Percentiles rank a stretch among this genome's conserved stretches.
These are phyloP conservation scores for Listrodromus nycthemerus DNA, from an alignment of 2,888 invertebrate species.

Conservation along the genomic window DNA sequence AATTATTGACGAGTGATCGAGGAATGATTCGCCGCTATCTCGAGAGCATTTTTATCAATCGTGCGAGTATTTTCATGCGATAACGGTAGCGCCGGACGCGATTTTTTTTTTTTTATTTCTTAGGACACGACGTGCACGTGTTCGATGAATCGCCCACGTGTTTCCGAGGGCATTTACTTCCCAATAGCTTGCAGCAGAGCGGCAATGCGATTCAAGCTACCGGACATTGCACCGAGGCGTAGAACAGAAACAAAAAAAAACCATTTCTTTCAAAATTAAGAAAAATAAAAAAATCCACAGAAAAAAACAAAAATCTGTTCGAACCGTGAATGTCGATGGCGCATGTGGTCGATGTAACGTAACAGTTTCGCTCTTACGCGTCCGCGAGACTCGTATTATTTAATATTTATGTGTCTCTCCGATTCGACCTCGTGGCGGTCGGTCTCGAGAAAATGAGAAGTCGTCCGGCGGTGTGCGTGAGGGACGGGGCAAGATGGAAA, in stretches of 20 bases:
- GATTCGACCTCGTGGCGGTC: conserved; percentile 38
- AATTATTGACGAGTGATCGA: not conserved
- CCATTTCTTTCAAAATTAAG: no score
- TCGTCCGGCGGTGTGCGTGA: not conserved
- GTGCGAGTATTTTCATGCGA: not conserved
- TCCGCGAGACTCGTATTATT: conserved; percentile 43
- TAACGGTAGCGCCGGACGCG: not conserved
- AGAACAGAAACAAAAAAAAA: not conserved
- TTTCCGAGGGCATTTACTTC: not conserved
- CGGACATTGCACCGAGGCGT: not conserved
- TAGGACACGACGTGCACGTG: conserved; percentile 3
- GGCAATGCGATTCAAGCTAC: not conserved
- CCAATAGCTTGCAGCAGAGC: not conserved
- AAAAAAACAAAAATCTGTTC: no score
- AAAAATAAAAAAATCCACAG: no score
- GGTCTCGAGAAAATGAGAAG: conserved; percentile 18
- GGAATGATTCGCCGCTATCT: not conserved
- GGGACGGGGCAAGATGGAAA: conserved; percentile 29
- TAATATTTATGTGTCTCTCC: conserved; percentile 39
- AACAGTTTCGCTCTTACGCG: conserved; percentile 17
- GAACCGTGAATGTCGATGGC: not conserved
- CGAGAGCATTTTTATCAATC: not conserved
- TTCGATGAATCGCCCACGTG: conserved; percentile 14
- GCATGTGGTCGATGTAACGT: conserved; percentile 17
- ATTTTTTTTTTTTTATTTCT: not conserved